Conservation (phyloP, 2,888 invertebrate species). For the Lithophane ornitopus region DNA sequence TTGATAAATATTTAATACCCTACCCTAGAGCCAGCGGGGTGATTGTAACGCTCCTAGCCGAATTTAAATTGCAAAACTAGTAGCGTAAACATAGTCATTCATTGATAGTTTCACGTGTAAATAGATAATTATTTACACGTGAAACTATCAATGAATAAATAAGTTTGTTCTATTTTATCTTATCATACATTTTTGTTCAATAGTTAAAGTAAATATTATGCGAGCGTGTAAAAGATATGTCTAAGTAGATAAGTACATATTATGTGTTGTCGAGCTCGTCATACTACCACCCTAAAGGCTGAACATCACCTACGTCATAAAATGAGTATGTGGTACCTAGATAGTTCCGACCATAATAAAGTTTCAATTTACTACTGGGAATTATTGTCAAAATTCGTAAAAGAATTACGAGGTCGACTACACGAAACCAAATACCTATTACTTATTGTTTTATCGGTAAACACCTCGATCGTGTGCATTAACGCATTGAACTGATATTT, state of each 20-base stretch:
- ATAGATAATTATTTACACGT: too few relatives aligned
- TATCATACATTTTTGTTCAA: slow-evolving; percentile 2
- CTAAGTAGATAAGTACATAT: not conserved
- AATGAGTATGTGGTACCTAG: too few relatives aligned
- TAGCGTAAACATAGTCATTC: too few relatives aligned
- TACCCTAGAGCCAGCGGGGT: too few relatives aligned
- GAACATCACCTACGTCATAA: too few relatives aligned
- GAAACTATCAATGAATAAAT: too few relatives aligned
- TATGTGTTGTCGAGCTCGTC: too few relatives aligned
- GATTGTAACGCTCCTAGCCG: too few relatives aligned
- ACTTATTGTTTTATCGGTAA: not conserved
- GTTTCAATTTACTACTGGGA: not conserved
- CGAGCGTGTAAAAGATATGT: not conserved
- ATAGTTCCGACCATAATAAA: not conserved
- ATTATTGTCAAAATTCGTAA: not conserved
- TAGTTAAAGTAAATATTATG: slow-evolving; percentile 1
- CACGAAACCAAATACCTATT: not conserved
- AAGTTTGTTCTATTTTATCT: slow-evolving; percentile 24
- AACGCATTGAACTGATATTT: not conserved
- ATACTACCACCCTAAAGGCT: too few relatives aligned
- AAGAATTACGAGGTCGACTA: not conserved
- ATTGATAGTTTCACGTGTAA: too few relatives aligned
- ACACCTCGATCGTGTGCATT: not conserved
- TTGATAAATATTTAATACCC: too few relatives aligned
- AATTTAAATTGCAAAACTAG: too few relatives aligned